Evolutionary conservation across 2,888 invertebrate species (phyloP).

Genomic region (Caenorhabditis wallacei): DNA sequence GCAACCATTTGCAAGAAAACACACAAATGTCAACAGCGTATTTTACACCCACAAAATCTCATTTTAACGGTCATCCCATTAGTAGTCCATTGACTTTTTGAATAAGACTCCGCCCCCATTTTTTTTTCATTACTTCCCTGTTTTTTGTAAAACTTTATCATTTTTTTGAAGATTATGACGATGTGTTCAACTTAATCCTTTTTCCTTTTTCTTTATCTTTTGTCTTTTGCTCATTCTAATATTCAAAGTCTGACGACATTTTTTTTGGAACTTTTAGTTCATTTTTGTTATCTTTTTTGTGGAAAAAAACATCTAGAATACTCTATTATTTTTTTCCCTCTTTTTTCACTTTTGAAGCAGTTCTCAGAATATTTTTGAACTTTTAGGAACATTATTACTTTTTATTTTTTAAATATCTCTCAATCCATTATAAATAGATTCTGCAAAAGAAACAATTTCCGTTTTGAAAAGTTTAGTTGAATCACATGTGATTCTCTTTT

Average conservation of each 20-base stretch:
- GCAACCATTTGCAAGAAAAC: slow-evolving; percentile 7
- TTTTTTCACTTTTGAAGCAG: too few relatives aligned
- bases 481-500: not conserved
- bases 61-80: slow-evolving; percentile 16
- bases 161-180: slow-evolving; percentile 41
- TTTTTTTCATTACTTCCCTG: slow-evolving; percentile 8
- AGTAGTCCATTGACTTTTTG: not conserved
- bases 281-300: not conserved
- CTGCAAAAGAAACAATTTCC: slow-evolving; percentile 1
- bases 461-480: not conserved
- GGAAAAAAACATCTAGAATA: not conserved
- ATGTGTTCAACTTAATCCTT: slow-evolving; percentile 41
- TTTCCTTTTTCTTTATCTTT: slow-evolving; percentile 1
- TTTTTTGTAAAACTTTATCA: slow-evolving; percentile 17
- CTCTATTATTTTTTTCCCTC: not conserved
- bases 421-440: not conserved
- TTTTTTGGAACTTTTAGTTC: slow-evolving; percentile 13
- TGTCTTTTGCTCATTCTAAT: slow-evolving; percentile 15
- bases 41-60: slow-evolving; percentile 25
- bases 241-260: slow-evolving; percentile 11
- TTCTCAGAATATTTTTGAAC: too few relatives aligned
- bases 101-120: not conserved
- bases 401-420: too few relatives aligned
- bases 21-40: not conserved
- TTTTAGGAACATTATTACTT: too few relatives aligned